Base-by-base conservation (phyloP, 2,888 invertebrate genomes). In the Julus scandinavius region DNA sequence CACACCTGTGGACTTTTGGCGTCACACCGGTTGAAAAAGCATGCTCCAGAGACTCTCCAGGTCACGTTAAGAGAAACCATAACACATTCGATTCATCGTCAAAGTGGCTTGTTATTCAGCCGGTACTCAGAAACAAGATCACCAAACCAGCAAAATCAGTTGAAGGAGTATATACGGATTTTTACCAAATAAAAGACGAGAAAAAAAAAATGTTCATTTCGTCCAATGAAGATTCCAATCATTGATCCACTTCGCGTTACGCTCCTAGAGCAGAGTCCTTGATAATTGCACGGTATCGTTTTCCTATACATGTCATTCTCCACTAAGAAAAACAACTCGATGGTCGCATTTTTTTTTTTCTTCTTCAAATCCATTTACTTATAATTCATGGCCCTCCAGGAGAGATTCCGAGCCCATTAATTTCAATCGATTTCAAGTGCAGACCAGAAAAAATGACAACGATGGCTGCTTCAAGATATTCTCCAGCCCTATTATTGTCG, bases 391-490 rank as follows among this genome's bases (percentile, higher is more conserved):
- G 63, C 63, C 63, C 63, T 72, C 63, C 20, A 72, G 63, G 63
- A 72, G 20, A 72, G 63, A 72, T 72, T n/a, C 63, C 63, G 6
- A 17, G 63, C 63, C 63, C 63, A 72, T 72, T 72, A 72, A 72
- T 72, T 72, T 72, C 63, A 72, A 72, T 72, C 63, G 63, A 72
- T 72, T 72, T 29, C 20, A 72, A 72, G 63, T 6, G 20, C 6
- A 20, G 63, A 72, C 63, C 20, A 72, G 63, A 72, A 72, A 72
- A 72, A 72, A 72, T 72, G 63, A 72, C 63, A 72, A 72, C 63
- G 63, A 72, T 72, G 20, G 63, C 20, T 20, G 63, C 63, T 72
- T 11, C 20, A 20, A 20, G 20, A 20, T 72, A 29, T 20, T n/a
- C 20, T 72, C 20, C 20, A 72, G n/a, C 63, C 6, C 63, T 9